These are phyloP conservation scores for Mormyrus lacerda DNA, from an alignment of 2,113 vertebrate genomes.

Conservation along the genomic window DNA sequence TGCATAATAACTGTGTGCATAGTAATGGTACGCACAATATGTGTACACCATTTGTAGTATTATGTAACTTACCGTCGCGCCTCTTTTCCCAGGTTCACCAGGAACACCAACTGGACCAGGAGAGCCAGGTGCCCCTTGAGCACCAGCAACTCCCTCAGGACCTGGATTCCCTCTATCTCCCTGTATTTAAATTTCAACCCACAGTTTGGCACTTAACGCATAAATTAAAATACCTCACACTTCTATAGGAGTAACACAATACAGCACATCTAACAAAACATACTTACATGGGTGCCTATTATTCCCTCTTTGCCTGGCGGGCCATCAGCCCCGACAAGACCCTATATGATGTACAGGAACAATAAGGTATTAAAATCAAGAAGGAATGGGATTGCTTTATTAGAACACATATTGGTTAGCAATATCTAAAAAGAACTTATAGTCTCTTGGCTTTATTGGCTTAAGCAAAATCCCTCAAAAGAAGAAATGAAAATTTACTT, in stretches of 20 bases:
- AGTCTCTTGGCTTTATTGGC: not conserved
- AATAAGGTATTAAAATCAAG: not conserved
- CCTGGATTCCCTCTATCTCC: conserved; percentile 87
- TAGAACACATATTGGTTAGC: not conserved
- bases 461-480: not conserved
- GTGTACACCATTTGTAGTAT: not conserved
- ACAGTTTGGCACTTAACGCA: not conserved
- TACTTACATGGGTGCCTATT: conserved; percentile 80
- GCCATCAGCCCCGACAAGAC: conserved; percentile 85
- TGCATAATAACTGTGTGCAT: not conserved
- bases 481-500: conserved; percentile 61
- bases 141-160: conserved; percentile 77
- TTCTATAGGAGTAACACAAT: not conserved
- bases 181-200: conserved; percentile 48
- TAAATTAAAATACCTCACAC: not conserved
- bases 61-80: conserved; percentile 80
- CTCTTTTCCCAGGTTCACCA: conserved; percentile 83
- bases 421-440: not conserved
- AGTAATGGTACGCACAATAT: not conserved
- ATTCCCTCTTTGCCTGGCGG: conserved; percentile 86
- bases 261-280: not conserved
- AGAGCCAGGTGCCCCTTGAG: conserved; percentile 77
- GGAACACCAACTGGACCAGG: conserved; percentile 80
- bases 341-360: conserved; percentile 53
- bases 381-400: not conserved